Base-by-base conservation (phyloP, 92 coral and sea anemone genomes). In the Parazoanthus atlanticus region DNA sequence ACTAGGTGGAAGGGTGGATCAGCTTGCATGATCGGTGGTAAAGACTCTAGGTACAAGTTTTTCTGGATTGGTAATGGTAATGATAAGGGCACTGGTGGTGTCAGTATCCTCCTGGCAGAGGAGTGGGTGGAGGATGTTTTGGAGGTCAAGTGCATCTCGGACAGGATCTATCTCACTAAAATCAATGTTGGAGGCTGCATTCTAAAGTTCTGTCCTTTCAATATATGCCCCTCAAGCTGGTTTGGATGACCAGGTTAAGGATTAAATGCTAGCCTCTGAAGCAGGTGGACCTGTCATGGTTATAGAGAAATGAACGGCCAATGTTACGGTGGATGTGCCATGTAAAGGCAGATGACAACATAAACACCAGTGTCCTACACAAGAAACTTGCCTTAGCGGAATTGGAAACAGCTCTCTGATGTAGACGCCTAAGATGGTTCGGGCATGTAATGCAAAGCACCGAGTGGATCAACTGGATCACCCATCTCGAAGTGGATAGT, bases 61-160 rank as follows among this genome's bases (percentile, higher is more conserved):
- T 88, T 88, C 67, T 88, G 88, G 91, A 69, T 88, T 5, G 88
- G 88, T 28, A 88, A 80, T 5, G 88, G 88, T 28, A 88, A 80
- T 88, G 38, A 76, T 21, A 71, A 72, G 64, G 82, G 81, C 12
- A 72, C 36, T 56, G 61, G 89, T 54, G 91, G 88, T 26, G 91
- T 88, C 56, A 88, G 74, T 80, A 10, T 88, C 15, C 76, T 65
- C 38, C 82, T 89, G 23, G 79, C 88, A 69, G 85, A 84, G 34
- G 32, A 71, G 82, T 89, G 91, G 91, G 33, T 89, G 41, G 84
- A 77, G 25, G 28, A 76, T 49, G 89, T 89, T 33, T 38, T 84
- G 23, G 83, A 89, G 58, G 52, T 46, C 52, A 46, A 46, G 52
- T 12, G 52, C 9, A 3, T 46, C 12, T 32, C 40, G 23, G 74